Evolutionary conservation across 1,140 invertebrate species (phyloP), one percentile per base, ranked within the genome.

Genomic region (Drosophila mauritiana): DNA sequence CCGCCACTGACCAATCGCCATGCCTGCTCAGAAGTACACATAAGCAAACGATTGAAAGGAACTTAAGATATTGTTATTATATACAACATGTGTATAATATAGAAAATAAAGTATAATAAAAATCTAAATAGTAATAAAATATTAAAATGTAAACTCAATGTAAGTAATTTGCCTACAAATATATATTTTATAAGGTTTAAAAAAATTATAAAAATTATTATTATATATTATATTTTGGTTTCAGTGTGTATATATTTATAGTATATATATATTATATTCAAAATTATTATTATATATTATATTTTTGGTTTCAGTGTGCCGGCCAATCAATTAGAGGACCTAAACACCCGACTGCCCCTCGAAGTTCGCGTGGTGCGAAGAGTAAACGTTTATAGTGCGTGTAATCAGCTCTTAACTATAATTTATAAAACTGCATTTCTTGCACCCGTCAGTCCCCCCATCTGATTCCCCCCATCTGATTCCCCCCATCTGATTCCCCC

Each of bases 401-500:
- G 84, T 88, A 88, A 88, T 88, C 84, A 88, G 84, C 84, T 88
- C 80, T 84, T 89, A 89, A 89, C 84, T 79, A 88, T 88, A 89
- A 88, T 89, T 88, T 89, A 83, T 79, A 77, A 89, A 79, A 73
- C 63, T 56, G 69, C 59, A 68, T 52, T 62, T 67, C 55, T 53
- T 79, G 46, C 53, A 42, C 67, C 55, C 20, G 27, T 43, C 49
- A 46, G 22, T 49, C 1, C 17, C 31, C 46, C 20, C 0, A 3
- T 53, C 25, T 0, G 10, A 20, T 4, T 52, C 13, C 27, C n/a
- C n/a, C 4, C 6, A 3, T 53, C 25, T 0, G 10, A 20, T 4
- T 52, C 13, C 27, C n/a, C n/a, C 4, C 6, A n/a, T n/a, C n/a
- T n/a, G n/a, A n/a, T n/a, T n/a, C 17, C 31, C 46, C 12, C 20